phyloP scores from a whole-genome alignment of 2,888 invertebrate species.

The Erannis defoliaria region DNA sequence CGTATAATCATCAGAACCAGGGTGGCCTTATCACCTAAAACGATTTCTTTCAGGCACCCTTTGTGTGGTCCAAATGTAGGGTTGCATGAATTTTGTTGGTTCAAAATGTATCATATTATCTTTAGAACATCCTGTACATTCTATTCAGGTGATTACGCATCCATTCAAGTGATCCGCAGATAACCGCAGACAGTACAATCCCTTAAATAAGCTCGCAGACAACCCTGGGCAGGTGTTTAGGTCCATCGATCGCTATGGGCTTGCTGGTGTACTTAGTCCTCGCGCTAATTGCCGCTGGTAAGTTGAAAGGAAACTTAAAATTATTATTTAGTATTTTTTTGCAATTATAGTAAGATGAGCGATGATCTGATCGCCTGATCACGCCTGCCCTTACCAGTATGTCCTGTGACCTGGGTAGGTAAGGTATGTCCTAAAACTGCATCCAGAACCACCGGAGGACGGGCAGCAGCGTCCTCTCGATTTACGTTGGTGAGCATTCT shows the following conservation, averaged over 20 bases:
- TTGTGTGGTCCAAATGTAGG: too few relatives aligned
- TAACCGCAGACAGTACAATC: slow-evolving; percentile 2
- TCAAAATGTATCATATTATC: background rate
- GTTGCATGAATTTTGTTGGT: background rate
- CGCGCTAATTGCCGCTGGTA: slow-evolving; percentile 57
- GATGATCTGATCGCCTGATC: too few relatives aligned
- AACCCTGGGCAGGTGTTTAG: slow-evolving; percentile 6
- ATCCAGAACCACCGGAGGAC: too few relatives aligned
- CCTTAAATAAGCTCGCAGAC: slow-evolving; percentile 25
- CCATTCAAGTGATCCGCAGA: slow-evolving; percentile 15
- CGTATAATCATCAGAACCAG: too few relatives aligned
- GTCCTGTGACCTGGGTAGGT: too few relatives aligned
- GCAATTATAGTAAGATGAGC: too few relatives aligned
- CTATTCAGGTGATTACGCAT: background rate
- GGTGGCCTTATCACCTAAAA: too few relatives aligned
- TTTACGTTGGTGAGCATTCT: too few relatives aligned
- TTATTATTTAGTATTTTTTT: background rate
- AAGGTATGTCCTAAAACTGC: too few relatives aligned
- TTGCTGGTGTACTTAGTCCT: slow-evolving; percentile 25
- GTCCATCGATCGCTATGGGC: slow-evolving; percentile 42
- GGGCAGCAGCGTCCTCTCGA: too few relatives aligned
- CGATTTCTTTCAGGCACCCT: too few relatives aligned
- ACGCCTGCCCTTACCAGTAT: too few relatives aligned
- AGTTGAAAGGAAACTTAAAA: slow-evolving; percentile 18
- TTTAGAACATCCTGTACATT: slow-evolving; percentile 7